Evolutionary conservation across 2,888 invertebrate species (phyloP), one percentile per base, ranked within the genome.

Genomic region (Diadromus collaris): DNA sequence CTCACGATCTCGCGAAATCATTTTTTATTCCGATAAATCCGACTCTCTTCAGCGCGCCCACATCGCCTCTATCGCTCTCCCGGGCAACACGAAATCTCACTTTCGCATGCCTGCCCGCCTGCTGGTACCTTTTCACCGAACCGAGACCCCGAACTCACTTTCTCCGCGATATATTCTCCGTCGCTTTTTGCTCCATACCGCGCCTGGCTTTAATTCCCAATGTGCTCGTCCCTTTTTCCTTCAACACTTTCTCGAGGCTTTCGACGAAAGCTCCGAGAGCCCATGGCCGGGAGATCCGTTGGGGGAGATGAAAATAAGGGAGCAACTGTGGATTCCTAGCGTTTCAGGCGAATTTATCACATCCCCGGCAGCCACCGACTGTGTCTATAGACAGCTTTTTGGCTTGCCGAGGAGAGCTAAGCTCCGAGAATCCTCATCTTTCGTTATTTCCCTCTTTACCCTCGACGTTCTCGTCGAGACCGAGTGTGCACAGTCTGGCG

Each of bases 1-100:
- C 19, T 19, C 21, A 10, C 10, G 51, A 61, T 58, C 72, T 76
- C 65, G 76, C 76, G 84, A 86, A 87, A 87, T 87, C 85, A 86
- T 87, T 88, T 88, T 86, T 83, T 82, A 84, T 86, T 78, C 71
- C 65, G 78, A 74, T 75, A 78, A 78, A 78, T 78, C 67, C 60
- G 46, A 61, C 65, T 67, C 67, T 51, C 44, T 16, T 56, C 21
- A 44, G 19, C 32, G 16, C 32, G 24, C 64, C 41, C 21, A 61
- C 29, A 44, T 67, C 67, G 65, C 41, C 60, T 76, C 79, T 73
- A 65, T 74, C 70, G 74, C 60, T 68, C 29, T 73, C 41, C 56
- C 51, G 41, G 60, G 51, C 68, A 78, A 78, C 72, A 78, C 56
- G 73, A 48, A 78, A 69, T 63, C 64, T 78, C 63, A 78, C 72